These are phyloP conservation scores for Caerostris extrusa DNA, from an alignment of 1,140 invertebrate species.

Conservation along the genomic window DNA sequence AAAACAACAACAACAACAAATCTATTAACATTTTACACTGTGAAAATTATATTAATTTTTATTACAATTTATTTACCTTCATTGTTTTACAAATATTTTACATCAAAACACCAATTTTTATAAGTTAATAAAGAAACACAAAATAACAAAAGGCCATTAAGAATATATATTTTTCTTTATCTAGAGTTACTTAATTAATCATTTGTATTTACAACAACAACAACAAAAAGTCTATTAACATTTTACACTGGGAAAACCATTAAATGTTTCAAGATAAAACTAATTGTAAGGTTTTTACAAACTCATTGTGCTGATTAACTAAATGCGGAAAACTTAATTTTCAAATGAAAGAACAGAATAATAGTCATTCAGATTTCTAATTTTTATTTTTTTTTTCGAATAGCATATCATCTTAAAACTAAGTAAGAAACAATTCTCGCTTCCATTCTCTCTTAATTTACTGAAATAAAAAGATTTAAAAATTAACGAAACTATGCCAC, in stretches of 20 bases:
- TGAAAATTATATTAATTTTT: no score
- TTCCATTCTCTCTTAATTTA: neutral
- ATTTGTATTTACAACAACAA: no score
- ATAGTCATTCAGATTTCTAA: neutral
- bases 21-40: no score
- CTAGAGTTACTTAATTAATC: no score
- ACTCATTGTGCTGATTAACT: neutral
- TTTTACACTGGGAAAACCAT: neutral
- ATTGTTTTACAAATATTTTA: no score
- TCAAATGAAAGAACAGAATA: neutral
- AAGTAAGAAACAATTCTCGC: neutral
- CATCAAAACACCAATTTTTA: no score
- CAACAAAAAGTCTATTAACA: no score
- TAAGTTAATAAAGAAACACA: no score
- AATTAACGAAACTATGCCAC: neutral
- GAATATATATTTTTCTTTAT: no score
- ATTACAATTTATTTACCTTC: no score
- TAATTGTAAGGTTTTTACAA: neutral
- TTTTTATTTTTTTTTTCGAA: neutral
- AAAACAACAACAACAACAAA: no score
- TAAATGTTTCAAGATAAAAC: neutral
- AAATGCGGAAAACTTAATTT: neutral
- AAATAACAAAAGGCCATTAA: no score
- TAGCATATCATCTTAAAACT: neutral
- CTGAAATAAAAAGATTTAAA: neutral